phyloP scores from a whole-genome alignment of 2,888 invertebrate genomes.

The Marasmarcha lunaedactyla region DNA sequence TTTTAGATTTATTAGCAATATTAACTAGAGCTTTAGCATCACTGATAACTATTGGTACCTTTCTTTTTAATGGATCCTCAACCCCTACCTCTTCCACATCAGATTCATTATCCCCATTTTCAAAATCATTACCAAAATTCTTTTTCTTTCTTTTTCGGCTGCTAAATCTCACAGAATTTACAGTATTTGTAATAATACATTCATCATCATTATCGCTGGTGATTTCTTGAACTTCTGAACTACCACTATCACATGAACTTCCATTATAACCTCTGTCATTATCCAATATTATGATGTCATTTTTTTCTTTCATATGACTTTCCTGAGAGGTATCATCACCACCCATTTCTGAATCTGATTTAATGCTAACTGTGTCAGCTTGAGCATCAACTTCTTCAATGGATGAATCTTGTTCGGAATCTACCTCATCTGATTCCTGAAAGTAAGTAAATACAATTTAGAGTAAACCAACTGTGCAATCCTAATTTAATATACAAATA shows the following conservation, averaged over 20 bases:
- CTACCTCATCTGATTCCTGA: conserved; percentile 28
- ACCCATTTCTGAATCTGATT: conserved; percentile 42
- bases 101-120: conserved; percentile 69
- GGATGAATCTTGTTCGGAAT: conserved; percentile 33
- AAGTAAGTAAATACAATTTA: conserved; percentile 11
- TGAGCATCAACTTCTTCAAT: conserved; percentile 29
- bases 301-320: conserved; percentile 22
- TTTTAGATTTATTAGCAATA: conserved; percentile 71
- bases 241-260: conserved; percentile 23
- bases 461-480: conserved; percentile 2
- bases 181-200: conserved; percentile 33
- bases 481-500: conserved; percentile 1
- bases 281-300: conserved; percentile 31
- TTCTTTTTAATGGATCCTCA: conserved; percentile 63
- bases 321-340: conserved; percentile 30
- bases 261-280: conserved; percentile 31
- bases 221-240: conserved; percentile 49
- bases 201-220: conserved; percentile 60
- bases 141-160: conserved; percentile 63
- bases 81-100: conserved; percentile 75
- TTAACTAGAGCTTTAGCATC: conserved; percentile 79
- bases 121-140: conserved; percentile 62
- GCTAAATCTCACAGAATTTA: conserved; percentile 36
- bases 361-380: conserved; percentile 43
- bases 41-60: conserved; percentile 72